A percentile compares a stretch with the other conserved stretches of the same genome.
Conservation (phyloP, 2,113 vertebrate species). For the Cyanoramphus novaezelandiae region DNA sequence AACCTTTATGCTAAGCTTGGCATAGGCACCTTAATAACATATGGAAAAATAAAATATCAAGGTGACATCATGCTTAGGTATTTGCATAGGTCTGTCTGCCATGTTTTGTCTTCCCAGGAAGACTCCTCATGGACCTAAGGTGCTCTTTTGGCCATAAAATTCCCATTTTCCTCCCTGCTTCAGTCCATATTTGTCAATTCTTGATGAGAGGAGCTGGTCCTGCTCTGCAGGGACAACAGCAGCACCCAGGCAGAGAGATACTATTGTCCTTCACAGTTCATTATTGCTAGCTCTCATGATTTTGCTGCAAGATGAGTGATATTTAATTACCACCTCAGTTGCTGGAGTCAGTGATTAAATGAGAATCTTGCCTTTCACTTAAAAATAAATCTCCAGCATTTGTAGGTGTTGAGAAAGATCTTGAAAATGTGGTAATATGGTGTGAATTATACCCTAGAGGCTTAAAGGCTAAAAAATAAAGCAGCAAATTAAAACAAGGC, state of each 20-base stretch:
- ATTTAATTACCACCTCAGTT: background rate
- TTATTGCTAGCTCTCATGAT: background rate
- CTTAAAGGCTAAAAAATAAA: background rate
- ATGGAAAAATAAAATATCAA: background rate
- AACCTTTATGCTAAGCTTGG: background rate
- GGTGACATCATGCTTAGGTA: background rate
- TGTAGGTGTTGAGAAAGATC: constrained; percentile 23
- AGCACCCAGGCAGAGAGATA: background rate
- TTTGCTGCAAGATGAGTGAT: background rate
- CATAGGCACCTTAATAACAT: background rate
- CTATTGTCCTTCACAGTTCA: background rate
- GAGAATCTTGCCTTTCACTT: constrained; percentile 9
- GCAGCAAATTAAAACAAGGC: background rate
- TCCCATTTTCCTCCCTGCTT: background rate
- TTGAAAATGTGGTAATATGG: background rate
- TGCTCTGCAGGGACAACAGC: background rate
- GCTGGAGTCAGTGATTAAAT: background rate
- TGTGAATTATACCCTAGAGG: background rate
- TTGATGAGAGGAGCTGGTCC: background rate
- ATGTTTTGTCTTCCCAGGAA: background rate
- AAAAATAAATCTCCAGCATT: constrained; percentile 22
- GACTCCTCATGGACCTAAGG: background rate
- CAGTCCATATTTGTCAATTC: background rate
- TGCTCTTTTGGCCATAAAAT: background rate
- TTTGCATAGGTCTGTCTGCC: background rate